Conservation (phyloP, 2,888 invertebrate species). For the Smittia sp. region DNA sequence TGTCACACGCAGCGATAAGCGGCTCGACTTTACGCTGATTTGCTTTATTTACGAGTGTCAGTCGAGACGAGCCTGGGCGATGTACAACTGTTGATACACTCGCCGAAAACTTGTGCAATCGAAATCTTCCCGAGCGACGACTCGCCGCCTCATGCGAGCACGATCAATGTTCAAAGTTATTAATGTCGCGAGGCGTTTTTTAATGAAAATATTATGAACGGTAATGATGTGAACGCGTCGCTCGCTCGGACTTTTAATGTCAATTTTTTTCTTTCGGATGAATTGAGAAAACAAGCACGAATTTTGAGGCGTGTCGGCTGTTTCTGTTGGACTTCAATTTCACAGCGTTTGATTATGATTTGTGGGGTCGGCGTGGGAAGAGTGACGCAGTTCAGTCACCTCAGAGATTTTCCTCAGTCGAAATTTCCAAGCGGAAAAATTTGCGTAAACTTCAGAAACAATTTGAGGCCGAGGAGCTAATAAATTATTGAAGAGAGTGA, state of each 20-base stretch:
- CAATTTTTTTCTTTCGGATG: neutral
- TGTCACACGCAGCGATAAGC: neutral
- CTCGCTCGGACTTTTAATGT: neutral
- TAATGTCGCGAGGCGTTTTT: slow-evolving; percentile 12
- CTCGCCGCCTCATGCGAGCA: neutral
- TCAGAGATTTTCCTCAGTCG: no score
- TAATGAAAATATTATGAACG: slow-evolving; percentile 26
- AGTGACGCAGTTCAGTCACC: no score
- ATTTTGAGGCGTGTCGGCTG: slow-evolving; percentile 16
- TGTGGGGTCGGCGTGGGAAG: neutral
- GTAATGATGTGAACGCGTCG: slow-evolving; percentile 15
- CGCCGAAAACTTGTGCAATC: neutral
- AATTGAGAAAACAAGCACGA: slow-evolving; percentile 16
- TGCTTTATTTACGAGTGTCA: neutral
- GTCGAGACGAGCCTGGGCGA: neutral
- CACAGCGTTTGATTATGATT: neutral
- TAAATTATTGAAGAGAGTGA: neutral
- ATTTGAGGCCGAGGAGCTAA: no score
- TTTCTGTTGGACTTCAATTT: neutral
- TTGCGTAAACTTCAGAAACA: no score
- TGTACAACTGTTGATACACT: slow-evolving; percentile 16
- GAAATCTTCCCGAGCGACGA: neutral
- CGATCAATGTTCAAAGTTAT: slow-evolving; percentile 10
- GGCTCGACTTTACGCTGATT: neutral
- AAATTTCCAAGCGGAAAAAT: no score